Evolutionary conservation across 2,797 vertebrate species (phyloP).

Genomic region (Sciurus vulgaris): DNA sequence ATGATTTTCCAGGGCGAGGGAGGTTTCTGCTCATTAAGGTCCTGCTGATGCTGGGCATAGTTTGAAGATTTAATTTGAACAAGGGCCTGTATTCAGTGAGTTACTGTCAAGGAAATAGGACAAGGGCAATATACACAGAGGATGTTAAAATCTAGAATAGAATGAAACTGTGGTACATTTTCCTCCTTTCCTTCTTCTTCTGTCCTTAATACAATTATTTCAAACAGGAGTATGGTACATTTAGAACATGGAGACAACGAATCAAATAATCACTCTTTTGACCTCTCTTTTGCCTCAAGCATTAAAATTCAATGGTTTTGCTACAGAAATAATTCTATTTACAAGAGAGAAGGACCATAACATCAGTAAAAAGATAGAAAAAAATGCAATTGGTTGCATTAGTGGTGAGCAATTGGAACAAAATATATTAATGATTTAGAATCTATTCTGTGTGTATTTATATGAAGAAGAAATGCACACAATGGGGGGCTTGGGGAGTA

Average conservation of each 20-base stretch:
- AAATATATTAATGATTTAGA: slow-evolving; percentile 67
- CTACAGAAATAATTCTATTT: slow-evolving; percentile 54
- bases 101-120: slow-evolving; percentile 72
- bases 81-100: slow-evolving; percentile 60
- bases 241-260: slow-evolving; percentile 69
- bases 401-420: slow-evolving; percentile 63
- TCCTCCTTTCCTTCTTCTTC: slow-evolving; percentile 1
- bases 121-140: slow-evolving; percentile 43
- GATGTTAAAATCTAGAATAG: slow-evolving; percentile 52
- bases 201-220: slow-evolving; percentile 52
- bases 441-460: slow-evolving; percentile 57
- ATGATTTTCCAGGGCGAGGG: slow-evolving; percentile 29
- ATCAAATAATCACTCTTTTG: slow-evolving; percentile 73
- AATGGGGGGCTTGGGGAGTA: slow-evolving; percentile 34
- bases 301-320: slow-evolving; percentile 76
- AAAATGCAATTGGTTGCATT: slow-evolving; percentile 66
- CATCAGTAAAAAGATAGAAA: slow-evolving; percentile 72
- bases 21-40: slow-evolving; percentile 73
- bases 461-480: slow-evolving; percentile 50
- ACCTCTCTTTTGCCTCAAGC: slow-evolving; percentile 76
- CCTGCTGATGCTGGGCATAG: slow-evolving; percentile 49
- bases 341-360: slow-evolving; percentile 67
- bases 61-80: slow-evolving; percentile 70
- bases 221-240: slow-evolving; percentile 64
- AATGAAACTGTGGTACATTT: background rate